phyloP scores from a whole-genome alignment of 2,888 invertebrate species.

The Dryadula phaetusa region DNA sequence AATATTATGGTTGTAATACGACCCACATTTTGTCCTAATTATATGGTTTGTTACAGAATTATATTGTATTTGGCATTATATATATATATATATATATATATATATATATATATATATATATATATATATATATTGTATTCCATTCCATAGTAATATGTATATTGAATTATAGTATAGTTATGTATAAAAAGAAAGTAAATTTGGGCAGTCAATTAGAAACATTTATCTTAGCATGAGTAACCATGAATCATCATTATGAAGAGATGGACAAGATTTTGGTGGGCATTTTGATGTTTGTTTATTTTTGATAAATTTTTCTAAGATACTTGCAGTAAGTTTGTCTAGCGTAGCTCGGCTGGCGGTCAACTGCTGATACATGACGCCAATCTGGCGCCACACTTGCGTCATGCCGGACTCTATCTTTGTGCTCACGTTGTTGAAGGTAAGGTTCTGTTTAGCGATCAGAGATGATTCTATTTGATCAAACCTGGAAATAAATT shows the following conservation, averaged over 20 bases:
- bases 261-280: background rate
- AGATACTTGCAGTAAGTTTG: conserved; percentile 80
- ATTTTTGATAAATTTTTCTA: background rate
- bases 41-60: background rate
- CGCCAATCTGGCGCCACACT: conserved; percentile 95
- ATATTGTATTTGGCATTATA: background rate
- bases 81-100: too few species aligned
- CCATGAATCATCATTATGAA: too few species aligned
- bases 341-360: conserved; percentile 90
- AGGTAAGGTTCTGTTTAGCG: conserved; percentile 88
- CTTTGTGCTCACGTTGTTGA: conserved; percentile 89
- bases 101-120: too few species aligned
- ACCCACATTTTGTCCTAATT: conserved; percentile 3
- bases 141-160: too few species aligned
- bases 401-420: conserved; percentile 92
- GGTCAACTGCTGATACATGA: conserved; percentile 93
- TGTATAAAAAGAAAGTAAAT: too few species aligned
- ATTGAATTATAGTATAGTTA: too few species aligned
- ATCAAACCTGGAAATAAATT: conserved; percentile 82
- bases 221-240: too few species aligned
- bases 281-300: background rate
- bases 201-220: too few species aligned
- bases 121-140: too few species aligned
- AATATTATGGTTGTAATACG: conserved; percentile 33
- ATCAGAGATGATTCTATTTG: conserved; percentile 88